phyloP scores from a whole-genome alignment of 2,888 invertebrate genomes.

The Plutella xylostella region DNA sequence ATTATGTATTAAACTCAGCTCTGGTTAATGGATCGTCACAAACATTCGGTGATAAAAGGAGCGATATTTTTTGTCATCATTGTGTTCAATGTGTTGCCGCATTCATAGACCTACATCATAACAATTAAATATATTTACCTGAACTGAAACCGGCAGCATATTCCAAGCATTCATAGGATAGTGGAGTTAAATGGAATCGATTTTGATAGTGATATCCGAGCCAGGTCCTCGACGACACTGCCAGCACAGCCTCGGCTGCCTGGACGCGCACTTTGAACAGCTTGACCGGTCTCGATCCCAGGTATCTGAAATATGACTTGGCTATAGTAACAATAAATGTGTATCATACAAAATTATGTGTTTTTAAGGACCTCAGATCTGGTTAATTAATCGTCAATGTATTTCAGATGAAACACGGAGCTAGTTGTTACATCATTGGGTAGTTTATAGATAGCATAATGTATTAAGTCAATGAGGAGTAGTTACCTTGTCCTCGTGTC shows the following conservation, averaged over 20 bases:
- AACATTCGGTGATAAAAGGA: too few species aligned
- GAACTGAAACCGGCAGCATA: constrained; percentile 97
- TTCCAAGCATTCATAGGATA: constrained; percentile 96
- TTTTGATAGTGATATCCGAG: constrained; percentile 98
- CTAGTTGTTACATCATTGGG: constrained; percentile 54
- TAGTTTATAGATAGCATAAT: neutral
- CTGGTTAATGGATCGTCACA: too few species aligned
- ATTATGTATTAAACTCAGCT: too few species aligned
- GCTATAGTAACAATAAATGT: neutral
- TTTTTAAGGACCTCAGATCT: constrained; percentile 44
- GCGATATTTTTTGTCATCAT: too few species aligned
- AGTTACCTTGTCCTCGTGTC: constrained; percentile 91
- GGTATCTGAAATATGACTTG: constrained; percentile 69
- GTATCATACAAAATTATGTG: too few species aligned
- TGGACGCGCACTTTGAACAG: constrained; percentile 96
- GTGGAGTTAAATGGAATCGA: constrained; percentile 92
- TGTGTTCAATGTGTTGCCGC: too few species aligned
- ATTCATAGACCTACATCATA: too few species aligned
- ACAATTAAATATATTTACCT: too few species aligned
- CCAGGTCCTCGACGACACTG: constrained; percentile 98
- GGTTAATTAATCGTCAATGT: constrained; percentile 64
- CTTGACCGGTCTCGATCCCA: constrained; percentile 96
- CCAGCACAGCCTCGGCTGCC: constrained; percentile 95
- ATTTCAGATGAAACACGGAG: constrained; percentile 75
- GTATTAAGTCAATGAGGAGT: neutral